phyloP scores from a whole-genome alignment of 2,113 vertebrate species.

The Capreolus pygargus region DNA sequence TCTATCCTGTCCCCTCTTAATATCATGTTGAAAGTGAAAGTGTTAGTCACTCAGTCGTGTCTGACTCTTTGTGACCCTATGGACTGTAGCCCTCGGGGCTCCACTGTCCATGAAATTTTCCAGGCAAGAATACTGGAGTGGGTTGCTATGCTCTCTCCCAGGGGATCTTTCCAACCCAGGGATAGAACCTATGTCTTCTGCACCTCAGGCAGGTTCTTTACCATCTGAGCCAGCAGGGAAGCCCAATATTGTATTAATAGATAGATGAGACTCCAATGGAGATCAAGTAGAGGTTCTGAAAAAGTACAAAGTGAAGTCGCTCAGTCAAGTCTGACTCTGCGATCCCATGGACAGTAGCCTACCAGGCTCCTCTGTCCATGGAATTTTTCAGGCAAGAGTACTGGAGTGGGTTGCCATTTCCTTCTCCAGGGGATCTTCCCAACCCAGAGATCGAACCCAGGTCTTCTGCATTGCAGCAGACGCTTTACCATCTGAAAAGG shows the following conservation, averaged over 20 bases:
- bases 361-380: neutral
- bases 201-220: neutral
- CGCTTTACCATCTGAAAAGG: neutral
- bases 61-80: neutral
- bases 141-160: neutral
- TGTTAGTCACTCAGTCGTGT: neutral
- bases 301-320: neutral
- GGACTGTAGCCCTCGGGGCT: neutral
- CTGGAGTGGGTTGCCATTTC: neutral
- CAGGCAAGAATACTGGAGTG: neutral
- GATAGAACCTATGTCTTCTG: neutral
- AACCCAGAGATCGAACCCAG: neutral
- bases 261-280: neutral
- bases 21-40: neutral
- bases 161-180: neutral
- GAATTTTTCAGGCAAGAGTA: neutral
- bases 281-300: neutral
- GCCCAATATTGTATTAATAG: neutral
- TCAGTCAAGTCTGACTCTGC: neutral
- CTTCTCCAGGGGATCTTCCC: neutral
- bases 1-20: neutral
- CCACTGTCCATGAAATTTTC: neutral
- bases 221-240: neutral
- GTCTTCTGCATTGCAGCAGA: neutral
- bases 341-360: neutral